Evolutionary conservation across 2,888 invertebrate genomes (phyloP).

Genomic region (Ophion obscuratus): DNA sequence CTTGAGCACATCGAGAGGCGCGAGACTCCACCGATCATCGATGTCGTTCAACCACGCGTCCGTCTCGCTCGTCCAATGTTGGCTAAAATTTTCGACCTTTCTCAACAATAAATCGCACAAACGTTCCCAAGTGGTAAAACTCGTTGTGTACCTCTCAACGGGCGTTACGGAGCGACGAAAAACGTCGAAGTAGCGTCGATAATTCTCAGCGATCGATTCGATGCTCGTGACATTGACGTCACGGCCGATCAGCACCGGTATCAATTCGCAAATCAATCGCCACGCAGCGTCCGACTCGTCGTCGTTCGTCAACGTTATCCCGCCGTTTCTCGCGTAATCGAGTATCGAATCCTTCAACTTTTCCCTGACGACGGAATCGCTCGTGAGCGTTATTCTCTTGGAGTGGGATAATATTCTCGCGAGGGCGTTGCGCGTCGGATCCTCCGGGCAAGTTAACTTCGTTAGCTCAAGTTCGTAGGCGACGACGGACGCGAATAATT

Average conservation of each 20-base stretch:
- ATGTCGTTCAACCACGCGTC: constrained; percentile 1
- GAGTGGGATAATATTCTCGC: constrained; percentile 29
- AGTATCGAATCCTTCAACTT: constrained; percentile 62
- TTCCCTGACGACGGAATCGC: background rate
- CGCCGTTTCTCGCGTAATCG: constrained; percentile 38
- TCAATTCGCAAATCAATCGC: constrained; percentile 59
- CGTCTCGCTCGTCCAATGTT: background rate
- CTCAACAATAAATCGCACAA: constrained; percentile 46
- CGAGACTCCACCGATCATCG: background rate
- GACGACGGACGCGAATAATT: constrained; percentile 20
- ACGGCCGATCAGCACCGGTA: constrained; percentile 56
- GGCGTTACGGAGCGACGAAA: constrained; percentile 53
- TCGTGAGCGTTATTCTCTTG: background rate
- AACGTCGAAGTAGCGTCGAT: constrained; percentile 45
- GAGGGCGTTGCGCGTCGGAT: constrained; percentile 27
- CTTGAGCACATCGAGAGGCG: constrained; percentile 28
- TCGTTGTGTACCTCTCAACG: background rate
- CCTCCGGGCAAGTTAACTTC: background rate
- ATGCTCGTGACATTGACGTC: constrained; percentile 8
- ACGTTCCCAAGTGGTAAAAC: constrained; percentile 47
- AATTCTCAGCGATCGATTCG: background rate
- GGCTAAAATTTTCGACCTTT: constrained; percentile 21
- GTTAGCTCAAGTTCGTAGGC: constrained; percentile 51
- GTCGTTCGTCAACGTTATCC: constrained; percentile 43
- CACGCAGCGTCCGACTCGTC: constrained; percentile 65